Base-by-base conservation (phyloP, 2,797 vertebrate species). In the Galago senegalensis region DNA sequence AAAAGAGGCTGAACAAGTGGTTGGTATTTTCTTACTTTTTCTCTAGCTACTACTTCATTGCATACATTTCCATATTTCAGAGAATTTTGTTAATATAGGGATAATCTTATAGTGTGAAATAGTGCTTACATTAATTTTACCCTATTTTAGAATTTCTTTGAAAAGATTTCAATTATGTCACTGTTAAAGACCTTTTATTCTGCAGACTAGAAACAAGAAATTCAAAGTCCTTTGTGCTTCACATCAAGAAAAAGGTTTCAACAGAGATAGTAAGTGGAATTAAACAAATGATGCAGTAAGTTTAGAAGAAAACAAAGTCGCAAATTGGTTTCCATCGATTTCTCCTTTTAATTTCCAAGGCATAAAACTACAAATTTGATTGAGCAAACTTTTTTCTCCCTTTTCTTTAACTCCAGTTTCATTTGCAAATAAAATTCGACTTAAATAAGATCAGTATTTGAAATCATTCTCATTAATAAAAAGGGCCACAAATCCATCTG, bases 351-450 rank as follows among this genome's bases (percentile, higher is more conserved):
- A 29, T 91, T 56, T 25, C 72, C 31, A 49, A 25, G 18, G n/a
- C 49, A 29, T 12, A 17, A 10, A 20, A 27, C 46, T 69, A 49
- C 5, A 46, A 43, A 88, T 29, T 7, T 83, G 53, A 34, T 13
- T 56, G 43, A 83, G 21, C 1, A 60, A 53, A 40, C 3, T 4
- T 85, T 34, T 85, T n/a, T 89, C 65, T 56, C 76, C 31, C 29
- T 10, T 85, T 40, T 16, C 40, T 82, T 93, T 73, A 73, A 40
- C 58, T 82, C 56, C 46, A 46, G 43, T 87, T 95, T 92, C 34
- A 61, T 87, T 92, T 85, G 13, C 16, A 91, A 92, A 79, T 92
- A 73, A 87, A 94, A 84, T 70, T 69, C 72, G 70, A n/a, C 58
- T 67, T 73, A 92, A 76, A 60, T 75, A 95, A 87, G 87, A 81